These are phyloP conservation scores for Scolopax rusticola DNA, from an alignment of 2,797 vertebrate species.

Conservation along the genomic window DNA sequence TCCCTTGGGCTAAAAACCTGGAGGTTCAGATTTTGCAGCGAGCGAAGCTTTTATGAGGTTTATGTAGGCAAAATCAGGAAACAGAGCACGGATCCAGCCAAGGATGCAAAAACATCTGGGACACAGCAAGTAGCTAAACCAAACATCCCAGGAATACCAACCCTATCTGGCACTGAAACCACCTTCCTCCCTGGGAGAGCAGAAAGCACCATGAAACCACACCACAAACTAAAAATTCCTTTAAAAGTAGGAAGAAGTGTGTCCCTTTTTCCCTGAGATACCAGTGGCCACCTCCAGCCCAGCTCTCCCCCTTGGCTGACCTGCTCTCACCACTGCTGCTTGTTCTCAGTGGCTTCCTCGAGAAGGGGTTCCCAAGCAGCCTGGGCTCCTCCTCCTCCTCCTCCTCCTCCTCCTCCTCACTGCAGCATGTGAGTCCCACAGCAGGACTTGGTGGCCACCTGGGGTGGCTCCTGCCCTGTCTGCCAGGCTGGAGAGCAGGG, in stretches of 20 bases:
- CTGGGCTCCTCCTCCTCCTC: accelerated
- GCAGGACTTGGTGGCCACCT: not conserved
- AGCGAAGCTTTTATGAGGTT: not conserved
- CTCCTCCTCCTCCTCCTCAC: not conserved
- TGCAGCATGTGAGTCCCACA: accelerated
- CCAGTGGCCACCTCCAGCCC: not conserved
- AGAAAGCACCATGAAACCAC: not conserved
- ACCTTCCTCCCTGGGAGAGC: not conserved
- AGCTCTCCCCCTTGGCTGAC: not conserved
- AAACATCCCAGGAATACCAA: accelerated
- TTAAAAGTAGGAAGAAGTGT: not conserved
- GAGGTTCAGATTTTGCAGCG: not conserved
- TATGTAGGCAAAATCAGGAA: not conserved
- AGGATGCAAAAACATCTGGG: not conserved
- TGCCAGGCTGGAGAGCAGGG: not conserved
- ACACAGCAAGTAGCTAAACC: not conserved
- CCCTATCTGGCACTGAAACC: not conserved
- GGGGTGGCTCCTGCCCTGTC: not conserved
- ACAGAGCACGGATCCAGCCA: not conserved
- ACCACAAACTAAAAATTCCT: not conserved
- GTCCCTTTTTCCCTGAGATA: too few relatives aligned
- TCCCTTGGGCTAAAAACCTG: not conserved
- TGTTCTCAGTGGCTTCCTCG: accelerated
- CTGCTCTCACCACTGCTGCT: not conserved
- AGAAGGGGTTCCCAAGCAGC: not conserved